These are phyloP conservation scores for Anisognathus igniventris DNA, from an alignment of 2,797 vertebrate species.

Conservation along the genomic window DNA sequence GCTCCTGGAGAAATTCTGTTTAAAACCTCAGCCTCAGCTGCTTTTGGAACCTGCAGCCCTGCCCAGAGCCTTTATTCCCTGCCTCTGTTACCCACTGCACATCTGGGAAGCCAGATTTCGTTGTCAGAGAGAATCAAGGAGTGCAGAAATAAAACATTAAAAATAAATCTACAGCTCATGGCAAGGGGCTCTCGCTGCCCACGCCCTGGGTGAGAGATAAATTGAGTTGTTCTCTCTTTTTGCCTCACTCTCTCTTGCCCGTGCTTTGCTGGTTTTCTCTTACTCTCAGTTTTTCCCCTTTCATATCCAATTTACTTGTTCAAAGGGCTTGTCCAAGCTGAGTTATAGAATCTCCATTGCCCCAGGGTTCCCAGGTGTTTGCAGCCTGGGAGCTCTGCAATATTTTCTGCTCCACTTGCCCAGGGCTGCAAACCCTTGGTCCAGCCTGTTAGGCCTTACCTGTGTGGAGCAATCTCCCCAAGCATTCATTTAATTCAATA, in stretches of 20 bases:
- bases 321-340: background rate
- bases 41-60: background rate
- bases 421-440: background rate
- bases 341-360: background rate
- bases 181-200: background rate
- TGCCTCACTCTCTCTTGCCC: background rate
- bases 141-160: background rate
- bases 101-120: background rate
- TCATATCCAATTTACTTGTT: background rate
- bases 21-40: background rate
- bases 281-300: background rate
- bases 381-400: background rate
- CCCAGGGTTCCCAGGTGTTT: background rate
- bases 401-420: background rate
- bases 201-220: background rate
- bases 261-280: background rate
- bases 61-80: background rate
- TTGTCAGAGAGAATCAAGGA: background rate
- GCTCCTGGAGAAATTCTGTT: background rate
- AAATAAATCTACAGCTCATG: rapidly evolving
- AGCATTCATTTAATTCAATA: background rate
- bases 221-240: background rate
- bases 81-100: background rate
- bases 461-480: background rate
- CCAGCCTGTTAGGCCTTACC: background rate